Base-by-base conservation (phyloP, 2,113 vertebrate species). In the Triplophysa siluroides region DNA sequence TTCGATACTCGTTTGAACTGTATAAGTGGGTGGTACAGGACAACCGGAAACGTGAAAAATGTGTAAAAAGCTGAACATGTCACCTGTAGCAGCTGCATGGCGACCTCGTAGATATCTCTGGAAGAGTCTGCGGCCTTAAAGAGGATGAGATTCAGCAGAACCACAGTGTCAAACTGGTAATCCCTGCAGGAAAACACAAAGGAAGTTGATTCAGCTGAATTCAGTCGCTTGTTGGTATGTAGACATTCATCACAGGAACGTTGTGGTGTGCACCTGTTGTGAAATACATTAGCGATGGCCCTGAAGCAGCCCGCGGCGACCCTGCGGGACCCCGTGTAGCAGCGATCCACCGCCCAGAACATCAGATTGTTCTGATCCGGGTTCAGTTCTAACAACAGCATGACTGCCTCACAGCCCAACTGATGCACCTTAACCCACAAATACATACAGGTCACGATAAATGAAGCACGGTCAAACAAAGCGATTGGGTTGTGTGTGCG, bases 321-420 rank as follows among this genome's bases (percentile, higher is more conserved):
- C 45, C 96, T 92, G 56, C 93, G 93, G 38, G 97, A 98, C 41
- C 98, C 98, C 0, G 98, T 99, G 89, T 99, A 99, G 85, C 98
- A 99, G 58, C 98, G 96, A 74, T 99, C 97, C 88, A 99, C 97
- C 0, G 96, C 97, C 98, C 97, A 99, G 85, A 96, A 97, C 95
- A 99, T 95, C 81, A 99, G 94, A 91, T 98, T 99, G 90, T 94
- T 99, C 94, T 99, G 97, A 84, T 99, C 98, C 1, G 98, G 98
- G 86, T 99, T 99, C 78, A 99, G 93, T 85, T 99, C 98, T 89
- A 99, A 90, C 81, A 99, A 90, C 84, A 99, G 87, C 79, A 96
- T 99, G 64, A 99, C 97, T 7, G 98, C 97, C 87, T 99, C 98
- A 54, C 97, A 99, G 76, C 98, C 98, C 81, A 99, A 88, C 88